Evolutionary conservation across 2,888 invertebrate genomes (phyloP).

Genomic region (Bedellia somnulentella): DNA sequence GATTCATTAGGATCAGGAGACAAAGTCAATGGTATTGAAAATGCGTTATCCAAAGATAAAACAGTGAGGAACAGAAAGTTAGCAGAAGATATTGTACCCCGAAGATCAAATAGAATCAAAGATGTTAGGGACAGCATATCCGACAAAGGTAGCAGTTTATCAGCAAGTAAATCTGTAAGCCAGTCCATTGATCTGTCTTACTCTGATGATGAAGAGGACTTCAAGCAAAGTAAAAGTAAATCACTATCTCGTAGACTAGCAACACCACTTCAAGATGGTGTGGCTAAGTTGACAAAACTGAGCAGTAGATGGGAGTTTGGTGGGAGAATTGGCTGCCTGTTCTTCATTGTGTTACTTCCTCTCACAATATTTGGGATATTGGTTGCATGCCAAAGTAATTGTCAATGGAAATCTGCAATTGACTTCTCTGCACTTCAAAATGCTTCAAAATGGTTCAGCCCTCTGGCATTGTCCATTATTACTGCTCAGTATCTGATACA

Average conservation of each 20-base stretch:
- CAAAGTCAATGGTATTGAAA: constrained; percentile 26
- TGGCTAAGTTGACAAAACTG: constrained; percentile 19
- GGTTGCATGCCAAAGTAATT: constrained; percentile 31
- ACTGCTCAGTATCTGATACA: constrained; percentile 43
- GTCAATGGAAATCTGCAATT: constrained; percentile 25
- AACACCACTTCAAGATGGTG: constrained; percentile 35
- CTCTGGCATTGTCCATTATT: constrained; percentile 25
- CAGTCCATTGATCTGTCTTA: constrained; percentile 30
- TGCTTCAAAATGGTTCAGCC: constrained; percentile 23
- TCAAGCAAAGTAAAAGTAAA: constrained; percentile 20
- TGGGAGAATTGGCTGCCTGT: constrained; percentile 28
- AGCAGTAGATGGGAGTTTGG: constrained; percentile 41
- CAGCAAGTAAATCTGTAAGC: constrained; percentile 36
- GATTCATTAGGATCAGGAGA: constrained; percentile 19
- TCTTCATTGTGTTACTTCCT: constrained; percentile 31
- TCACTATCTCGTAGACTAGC: constrained; percentile 36
- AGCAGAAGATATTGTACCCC: constrained; percentile 28
- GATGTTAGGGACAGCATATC: constrained; percentile 38
- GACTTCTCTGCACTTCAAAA: constrained; percentile 22
- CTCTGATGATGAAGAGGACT: constrained; percentile 42
- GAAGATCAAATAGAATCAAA: constrained; percentile 32
- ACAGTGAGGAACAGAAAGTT: constrained; percentile 28
- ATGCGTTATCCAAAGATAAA: constrained; percentile 17
- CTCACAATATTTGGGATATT: constrained; percentile 30
- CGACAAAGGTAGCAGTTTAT: no score